phyloP scores from a whole-genome alignment of 2,113 vertebrate genomes.

The Pterocles burchelli region DNA sequence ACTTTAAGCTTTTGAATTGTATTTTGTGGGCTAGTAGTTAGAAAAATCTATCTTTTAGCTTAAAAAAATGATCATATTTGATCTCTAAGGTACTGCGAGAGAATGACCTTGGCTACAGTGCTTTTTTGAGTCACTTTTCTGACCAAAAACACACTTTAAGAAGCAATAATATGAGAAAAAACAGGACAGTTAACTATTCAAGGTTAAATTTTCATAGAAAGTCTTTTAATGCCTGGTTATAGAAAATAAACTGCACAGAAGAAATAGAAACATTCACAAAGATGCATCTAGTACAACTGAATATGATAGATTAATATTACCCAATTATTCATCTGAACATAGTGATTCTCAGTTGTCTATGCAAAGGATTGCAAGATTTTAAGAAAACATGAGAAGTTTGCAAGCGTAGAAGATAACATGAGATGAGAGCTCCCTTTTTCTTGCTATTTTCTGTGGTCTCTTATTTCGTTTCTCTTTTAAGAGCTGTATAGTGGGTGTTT shows the following conservation, averaged over 20 bases:
- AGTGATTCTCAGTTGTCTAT: not conserved
- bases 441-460: not conserved
- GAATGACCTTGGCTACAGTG: not conserved
- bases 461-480: not conserved
- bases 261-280: conserved; percentile 7
- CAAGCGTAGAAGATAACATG: not conserved
- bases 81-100: not conserved
- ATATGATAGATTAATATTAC: not conserved
- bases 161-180: not conserved
- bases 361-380: not conserved
- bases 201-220: not conserved
- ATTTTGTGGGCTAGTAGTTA: not conserved
- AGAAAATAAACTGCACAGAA: not conserved
- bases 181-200: not conserved
- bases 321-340: not conserved
- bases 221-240: not conserved
- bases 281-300: not conserved
- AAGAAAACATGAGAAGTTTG: not conserved
- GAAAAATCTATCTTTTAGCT: not conserved
- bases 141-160: not conserved
- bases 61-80: not conserved
- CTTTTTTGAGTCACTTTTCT: not conserved
- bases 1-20: not conserved
- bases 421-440: not conserved
- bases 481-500: not conserved